Conservation (phyloP, 2,113 vertebrate genomes). For the Euleptes europaea region DNA sequence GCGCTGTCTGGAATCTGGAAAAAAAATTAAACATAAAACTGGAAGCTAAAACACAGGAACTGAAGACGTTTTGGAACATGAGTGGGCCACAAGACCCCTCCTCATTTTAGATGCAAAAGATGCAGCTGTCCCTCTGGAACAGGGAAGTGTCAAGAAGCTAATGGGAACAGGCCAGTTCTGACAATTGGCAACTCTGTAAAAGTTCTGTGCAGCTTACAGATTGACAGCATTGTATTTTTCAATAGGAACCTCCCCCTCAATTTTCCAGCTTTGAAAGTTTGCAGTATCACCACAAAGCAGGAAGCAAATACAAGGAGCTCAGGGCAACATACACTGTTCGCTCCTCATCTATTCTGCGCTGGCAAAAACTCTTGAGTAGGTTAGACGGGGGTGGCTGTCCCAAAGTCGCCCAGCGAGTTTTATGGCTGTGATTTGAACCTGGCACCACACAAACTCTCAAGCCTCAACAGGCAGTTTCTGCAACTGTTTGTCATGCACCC, state of each 20-base stretch:
- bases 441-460: too few relatives aligned
- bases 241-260: neutral
- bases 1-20: constrained; percentile 57
- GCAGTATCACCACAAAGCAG: too few relatives aligned
- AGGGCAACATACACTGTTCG: too few relatives aligned
- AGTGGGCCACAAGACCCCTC: neutral
- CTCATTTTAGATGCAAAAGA: too few relatives aligned
- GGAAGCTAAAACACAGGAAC: neutral
- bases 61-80: neutral
- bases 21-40: constrained; percentile 36
- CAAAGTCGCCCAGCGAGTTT: too few relatives aligned
- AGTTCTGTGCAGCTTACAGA: neutral
- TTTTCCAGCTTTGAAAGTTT: neutral
- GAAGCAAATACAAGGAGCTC: neutral
- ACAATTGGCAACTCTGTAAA: neutral
- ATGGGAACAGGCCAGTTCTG: neutral
- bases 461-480: too few relatives aligned
- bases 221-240: neutral
- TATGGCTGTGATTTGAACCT: too few relatives aligned
- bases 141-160: neutral
- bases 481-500: rapidly evolving
- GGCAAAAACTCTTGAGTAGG: too few relatives aligned
- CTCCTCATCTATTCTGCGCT: too few relatives aligned
- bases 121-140: neutral
- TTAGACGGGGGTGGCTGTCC: too few relatives aligned